phyloP scores from a whole-genome alignment of 2,113 vertebrate species.

The Numenius arquata region DNA sequence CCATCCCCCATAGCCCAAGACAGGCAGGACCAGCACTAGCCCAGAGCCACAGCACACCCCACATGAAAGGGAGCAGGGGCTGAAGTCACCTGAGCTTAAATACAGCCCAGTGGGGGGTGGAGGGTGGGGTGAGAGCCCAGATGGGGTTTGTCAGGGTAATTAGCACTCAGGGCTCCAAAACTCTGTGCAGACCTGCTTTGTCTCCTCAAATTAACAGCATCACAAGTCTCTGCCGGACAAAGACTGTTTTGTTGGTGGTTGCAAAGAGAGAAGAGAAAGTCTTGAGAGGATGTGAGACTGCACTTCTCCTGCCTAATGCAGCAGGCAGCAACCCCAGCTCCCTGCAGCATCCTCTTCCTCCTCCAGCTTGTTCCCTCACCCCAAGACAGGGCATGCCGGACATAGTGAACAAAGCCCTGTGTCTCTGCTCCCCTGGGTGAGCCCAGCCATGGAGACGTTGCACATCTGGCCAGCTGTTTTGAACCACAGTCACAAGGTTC shows the following conservation, averaged over 20 bases:
- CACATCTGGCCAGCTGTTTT: background rate
- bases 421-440: background rate
- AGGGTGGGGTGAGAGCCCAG: background rate
- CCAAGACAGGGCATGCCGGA: accelerated
- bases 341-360: background rate
- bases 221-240: background rate
- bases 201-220: background rate
- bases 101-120: accelerated
- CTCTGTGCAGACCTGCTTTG: background rate
- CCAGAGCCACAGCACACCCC: accelerated
- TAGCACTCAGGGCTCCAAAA: background rate
- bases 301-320: background rate
- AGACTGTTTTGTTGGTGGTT: background rate
- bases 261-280: background rate
- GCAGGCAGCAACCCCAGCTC: background rate
- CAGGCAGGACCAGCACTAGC: accelerated
- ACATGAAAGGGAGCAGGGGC: accelerated
- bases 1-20: background rate
- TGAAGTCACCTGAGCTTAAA: background rate
- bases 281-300: accelerated
- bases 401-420: background rate
- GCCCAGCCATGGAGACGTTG: background rate
- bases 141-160: background rate
- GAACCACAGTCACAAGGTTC: too few species aligned
- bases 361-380: background rate